phyloP scores from a whole-genome alignment of 2,797 vertebrate genomes.

The Tympanoctomys barrerae region DNA sequence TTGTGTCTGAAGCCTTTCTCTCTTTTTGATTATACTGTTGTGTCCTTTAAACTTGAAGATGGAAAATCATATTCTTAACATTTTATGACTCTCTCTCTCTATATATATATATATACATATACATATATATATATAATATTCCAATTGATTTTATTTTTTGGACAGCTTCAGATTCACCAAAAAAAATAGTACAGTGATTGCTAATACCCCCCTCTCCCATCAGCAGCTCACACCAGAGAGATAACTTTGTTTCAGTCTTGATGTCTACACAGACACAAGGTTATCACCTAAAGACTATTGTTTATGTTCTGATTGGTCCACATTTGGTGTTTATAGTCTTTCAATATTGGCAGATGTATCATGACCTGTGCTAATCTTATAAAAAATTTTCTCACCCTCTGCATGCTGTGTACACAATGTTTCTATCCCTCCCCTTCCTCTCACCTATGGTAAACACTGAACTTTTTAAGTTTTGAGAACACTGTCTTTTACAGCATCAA shows the following conservation, averaged over 20 bases:
- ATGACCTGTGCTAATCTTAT: background rate
- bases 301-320: too few relatives aligned
- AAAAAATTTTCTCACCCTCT: background rate
- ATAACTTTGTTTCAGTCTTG: background rate
- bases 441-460: background rate
- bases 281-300: background rate
- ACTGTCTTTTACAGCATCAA: background rate
- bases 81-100: background rate
- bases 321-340: background rate
- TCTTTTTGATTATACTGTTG: background rate
- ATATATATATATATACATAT: too few relatives aligned
- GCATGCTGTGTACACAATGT: background rate
- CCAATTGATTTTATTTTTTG: background rate
- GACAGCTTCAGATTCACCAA: background rate
- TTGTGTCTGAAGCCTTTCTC: background rate
- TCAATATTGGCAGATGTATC: background rate
- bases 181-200: background rate
- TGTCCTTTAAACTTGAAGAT: constrained; percentile 17
- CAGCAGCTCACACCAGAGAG: background rate
- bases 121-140: background rate
- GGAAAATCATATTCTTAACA: background rate
- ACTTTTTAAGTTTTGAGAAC: background rate
- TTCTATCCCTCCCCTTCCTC: background rate
- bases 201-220: accelerated
- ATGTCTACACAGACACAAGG: background rate